Percentiles rank a stretch among this genome's conserved stretches.
Conservation (phyloP, 2,797 vertebrate species). For the Sorex maritimensis region DNA sequence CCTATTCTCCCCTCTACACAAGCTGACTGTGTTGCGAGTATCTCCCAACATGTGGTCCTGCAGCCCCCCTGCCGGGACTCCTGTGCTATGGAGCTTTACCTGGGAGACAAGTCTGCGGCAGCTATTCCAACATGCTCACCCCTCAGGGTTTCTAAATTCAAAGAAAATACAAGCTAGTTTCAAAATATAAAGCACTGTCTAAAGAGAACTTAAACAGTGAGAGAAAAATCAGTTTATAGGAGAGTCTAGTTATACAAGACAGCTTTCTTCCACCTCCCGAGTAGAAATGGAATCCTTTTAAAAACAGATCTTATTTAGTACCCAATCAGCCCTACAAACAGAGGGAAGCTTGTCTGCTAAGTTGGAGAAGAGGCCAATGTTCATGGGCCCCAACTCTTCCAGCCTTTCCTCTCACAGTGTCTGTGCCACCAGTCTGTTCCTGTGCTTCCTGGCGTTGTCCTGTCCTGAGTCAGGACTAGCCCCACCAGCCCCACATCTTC, state of each 20-base stretch:
- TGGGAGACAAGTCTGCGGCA: not conserved
- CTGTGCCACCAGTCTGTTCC: not conserved
- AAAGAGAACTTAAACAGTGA: conserved; percentile 30
- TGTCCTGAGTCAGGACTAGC: not conserved
- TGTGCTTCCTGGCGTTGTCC: not conserved
- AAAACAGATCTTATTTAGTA: not conserved
- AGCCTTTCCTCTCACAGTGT: not conserved
- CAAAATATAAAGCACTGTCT: conserved; percentile 15
- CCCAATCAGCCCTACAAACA: not conserved
- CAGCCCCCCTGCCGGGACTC: not conserved
- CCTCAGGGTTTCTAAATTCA: conserved; percentile 51
- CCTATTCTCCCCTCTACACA: not conserved
- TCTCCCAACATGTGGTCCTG: not conserved
- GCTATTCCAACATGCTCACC: conserved; percentile 48
- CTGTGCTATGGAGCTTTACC: not conserved
- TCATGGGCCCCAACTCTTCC: not conserved
- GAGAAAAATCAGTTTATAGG: conserved; percentile 48
- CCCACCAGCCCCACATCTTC: not conserved
- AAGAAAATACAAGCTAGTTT: conserved; percentile 12
- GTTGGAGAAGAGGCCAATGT: no score
- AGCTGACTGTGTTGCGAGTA: not conserved
- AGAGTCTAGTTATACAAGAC: conserved; percentile 23
- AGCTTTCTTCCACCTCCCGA: not conserved
- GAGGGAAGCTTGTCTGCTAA: not conserved
- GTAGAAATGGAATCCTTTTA: not conserved